Evolutionary conservation across 1,140 invertebrate species (phyloP), one percentile per base, ranked within the genome.

Genomic region (Lordiphosa clarofinis): DNA sequence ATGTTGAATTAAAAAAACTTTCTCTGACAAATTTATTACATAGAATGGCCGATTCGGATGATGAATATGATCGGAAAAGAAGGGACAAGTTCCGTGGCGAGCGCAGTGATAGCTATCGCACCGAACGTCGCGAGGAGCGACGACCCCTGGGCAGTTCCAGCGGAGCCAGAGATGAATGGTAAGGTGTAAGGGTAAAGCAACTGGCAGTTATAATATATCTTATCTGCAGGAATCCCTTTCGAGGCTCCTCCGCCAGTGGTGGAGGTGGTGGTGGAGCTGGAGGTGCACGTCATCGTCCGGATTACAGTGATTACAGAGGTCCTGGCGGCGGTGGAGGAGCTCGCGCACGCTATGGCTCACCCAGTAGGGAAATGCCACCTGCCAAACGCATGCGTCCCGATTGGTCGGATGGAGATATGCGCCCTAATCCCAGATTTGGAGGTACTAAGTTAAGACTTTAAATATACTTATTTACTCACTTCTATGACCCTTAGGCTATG

Each of bases 11-110:
- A 31, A 24, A 7, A 31, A 40, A 37, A 35, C 56, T 74, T 74
- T 81, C 59, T 52, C 59, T 55, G 1, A 10, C 13, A n/a, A 60
- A 38, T 11, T 11, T 31, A 7, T 58, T 57, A 2, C 39, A 67
- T 67, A 55, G 31, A 63, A 97, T 97, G 96, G 96, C 90, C 62
- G 96, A 97, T 87, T 96, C 95, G 72, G 96, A 97, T 88, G 96
- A 97, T 90, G 96, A 97, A 87, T 96, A 96, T 76, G 95, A 97
- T 89, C 92, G 95, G 21, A 96, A 97, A 86, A 90, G 95, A 38
- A 91, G 96, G 31, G 96, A 97, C 73, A 97, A 97, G 88, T 97
- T 97, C 81, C 92, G 95, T 46, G 96, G 95, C 6, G 96, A 97
- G 91, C 91, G 96, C 62, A 92, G 92, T 3, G 95, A 95, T 61